Percentiles rank a stretch among this genome's conserved stretches.
phyloP scores from a whole-genome alignment of 2,797 vertebrate species.

The Micropoecilia bifurca region DNA sequence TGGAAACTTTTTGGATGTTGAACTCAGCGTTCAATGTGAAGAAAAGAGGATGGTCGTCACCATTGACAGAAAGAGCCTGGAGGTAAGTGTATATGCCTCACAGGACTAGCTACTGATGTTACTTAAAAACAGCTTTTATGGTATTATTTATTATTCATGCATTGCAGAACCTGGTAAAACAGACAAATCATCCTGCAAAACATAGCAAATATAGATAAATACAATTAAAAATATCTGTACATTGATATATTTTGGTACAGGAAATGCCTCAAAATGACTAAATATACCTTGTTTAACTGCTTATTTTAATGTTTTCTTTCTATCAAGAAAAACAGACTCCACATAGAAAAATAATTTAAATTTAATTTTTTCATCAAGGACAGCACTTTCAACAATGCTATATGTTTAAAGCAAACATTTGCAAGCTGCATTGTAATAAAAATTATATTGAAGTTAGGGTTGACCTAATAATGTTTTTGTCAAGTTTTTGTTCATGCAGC shows the following conservation, averaged over 20 bases:
- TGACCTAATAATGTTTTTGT: background rate
- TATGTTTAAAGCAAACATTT: no score
- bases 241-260: background rate
- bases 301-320: background rate
- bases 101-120: no score
- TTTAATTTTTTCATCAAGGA: no score
- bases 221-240: background rate
- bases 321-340: background rate
- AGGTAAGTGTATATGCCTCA: constrained; percentile 78
- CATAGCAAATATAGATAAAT: background rate
- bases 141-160: background rate
- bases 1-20: constrained; percentile 78
- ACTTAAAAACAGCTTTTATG: background rate
- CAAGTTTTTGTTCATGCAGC: constrained; percentile 5
- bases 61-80: constrained; percentile 89
- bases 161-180: background rate
- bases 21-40: constrained; percentile 87
- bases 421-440: background rate
- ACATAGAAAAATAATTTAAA: background rate
- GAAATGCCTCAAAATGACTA: background rate
- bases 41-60: constrained; percentile 89
- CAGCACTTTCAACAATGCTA: no score
- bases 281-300: background rate
- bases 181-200: background rate
- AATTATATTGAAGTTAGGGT: background rate